A percentile compares a stretch with the other conserved stretches of the same genome.
Evolutionary conservation across 2,888 invertebrate genomes (phyloP).

Genomic region (Pemphredon lugubris): DNA sequence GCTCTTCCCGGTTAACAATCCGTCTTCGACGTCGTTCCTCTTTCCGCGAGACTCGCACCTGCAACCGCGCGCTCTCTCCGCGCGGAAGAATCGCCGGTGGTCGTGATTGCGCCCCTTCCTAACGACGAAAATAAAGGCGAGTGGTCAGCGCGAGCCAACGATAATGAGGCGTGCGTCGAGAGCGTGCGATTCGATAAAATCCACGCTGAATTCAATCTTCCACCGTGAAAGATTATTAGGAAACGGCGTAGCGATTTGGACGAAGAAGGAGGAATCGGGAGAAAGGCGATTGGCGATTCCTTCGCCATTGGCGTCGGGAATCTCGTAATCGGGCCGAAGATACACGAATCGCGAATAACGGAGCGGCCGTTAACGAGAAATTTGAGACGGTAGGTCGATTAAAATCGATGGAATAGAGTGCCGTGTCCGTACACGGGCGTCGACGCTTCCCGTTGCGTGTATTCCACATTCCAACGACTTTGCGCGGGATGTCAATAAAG

Average conservation of each 20-base stretch:
- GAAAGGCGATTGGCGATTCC: conserved; percentile 15
- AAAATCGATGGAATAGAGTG: too few species aligned
- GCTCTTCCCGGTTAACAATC: conserved; percentile 7
- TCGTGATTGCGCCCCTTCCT: conserved; percentile 42
- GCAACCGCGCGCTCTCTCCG: conserved; percentile 21
- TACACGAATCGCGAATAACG: conserved; percentile 4
- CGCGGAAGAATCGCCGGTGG: conserved; percentile 33
- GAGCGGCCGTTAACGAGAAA: background rate
- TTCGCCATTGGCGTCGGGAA: conserved; percentile 2
- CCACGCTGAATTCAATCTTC: conserved; percentile 48
- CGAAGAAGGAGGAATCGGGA: conserved; percentile 3
- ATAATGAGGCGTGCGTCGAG: conserved; percentile 51
- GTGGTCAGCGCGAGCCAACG: conserved; percentile 12
- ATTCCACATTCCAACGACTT: too few species aligned
- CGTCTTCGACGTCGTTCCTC: conserved; percentile 2
- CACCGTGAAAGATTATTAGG: conserved; percentile 43
- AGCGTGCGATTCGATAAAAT: conserved; percentile 59
- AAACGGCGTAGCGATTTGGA: conserved; percentile 8
- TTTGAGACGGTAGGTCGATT: too few species aligned
- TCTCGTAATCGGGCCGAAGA: too few species aligned
- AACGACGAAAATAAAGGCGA: conserved; percentile 43
- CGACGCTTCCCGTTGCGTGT: too few species aligned
- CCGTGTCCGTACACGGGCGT: too few species aligned
- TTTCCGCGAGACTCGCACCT: conserved; percentile 42
- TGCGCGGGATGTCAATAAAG: too few species aligned